A percentile compares a stretch with the other conserved stretches of the same genome.
Conservation (phyloP, 2,113 vertebrate species). For the Columbina picui region DNA sequence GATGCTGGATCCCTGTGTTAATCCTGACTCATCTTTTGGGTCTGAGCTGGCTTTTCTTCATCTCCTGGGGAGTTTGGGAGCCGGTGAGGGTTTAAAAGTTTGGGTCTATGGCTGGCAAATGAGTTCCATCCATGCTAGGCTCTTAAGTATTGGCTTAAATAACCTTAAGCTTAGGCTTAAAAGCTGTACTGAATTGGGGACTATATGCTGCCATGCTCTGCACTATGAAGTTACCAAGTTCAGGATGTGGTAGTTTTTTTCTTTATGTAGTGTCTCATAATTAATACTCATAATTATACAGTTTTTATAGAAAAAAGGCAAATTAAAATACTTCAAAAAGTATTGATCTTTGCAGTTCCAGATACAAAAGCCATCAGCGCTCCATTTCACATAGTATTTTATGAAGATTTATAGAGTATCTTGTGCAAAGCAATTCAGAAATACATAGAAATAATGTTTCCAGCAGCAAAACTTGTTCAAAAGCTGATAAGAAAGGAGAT, state of each 20-base stretch:
- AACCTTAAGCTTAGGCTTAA: background rate
- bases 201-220: rapidly evolving
- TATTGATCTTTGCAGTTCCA: background rate
- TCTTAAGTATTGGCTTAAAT: background rate
- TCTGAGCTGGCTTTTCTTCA: background rate
- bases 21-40: background rate
- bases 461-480: background rate
- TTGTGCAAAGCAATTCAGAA: background rate
- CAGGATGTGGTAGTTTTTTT: background rate
- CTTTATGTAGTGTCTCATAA: background rate
- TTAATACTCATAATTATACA: background rate
- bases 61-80: background rate
- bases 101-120: background rate
- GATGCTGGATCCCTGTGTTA: background rate
- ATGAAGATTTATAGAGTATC: background rate
- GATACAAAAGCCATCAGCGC: background rate
- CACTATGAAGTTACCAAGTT: background rate
- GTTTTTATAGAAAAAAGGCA: background rate
- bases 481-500: background rate
- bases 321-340: background rate
- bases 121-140: background rate
- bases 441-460: background rate
- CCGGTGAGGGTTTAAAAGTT: background rate
- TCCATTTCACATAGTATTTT: background rate
- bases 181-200: background rate